phyloP scores from a whole-genome alignment of 2,113 vertebrate species.

The Andinoacara biseriatus region DNA sequence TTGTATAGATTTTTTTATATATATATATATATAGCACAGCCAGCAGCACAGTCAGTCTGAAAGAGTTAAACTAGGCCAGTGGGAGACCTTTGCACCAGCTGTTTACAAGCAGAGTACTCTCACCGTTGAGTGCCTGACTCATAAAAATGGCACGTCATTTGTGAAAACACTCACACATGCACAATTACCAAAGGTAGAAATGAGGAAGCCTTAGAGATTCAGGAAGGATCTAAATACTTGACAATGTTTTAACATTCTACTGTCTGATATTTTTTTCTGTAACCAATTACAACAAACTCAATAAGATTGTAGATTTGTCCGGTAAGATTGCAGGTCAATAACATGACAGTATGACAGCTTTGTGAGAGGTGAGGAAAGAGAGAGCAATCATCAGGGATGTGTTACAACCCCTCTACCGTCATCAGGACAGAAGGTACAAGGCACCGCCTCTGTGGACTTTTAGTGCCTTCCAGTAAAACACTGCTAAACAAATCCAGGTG shows the following conservation, averaged over 20 bases:
- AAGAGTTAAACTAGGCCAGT: conserved; percentile 39
- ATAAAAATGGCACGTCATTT: conserved; percentile 26
- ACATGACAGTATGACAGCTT: not conserved
- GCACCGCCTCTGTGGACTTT: not conserved
- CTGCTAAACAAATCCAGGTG: not conserved
- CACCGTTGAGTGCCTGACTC: not conserved
- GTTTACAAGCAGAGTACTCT: conserved; percentile 39
- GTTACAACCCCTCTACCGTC: not conserved
- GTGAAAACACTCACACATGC: not conserved
- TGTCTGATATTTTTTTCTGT: not conserved
- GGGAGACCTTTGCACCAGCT: conserved; percentile 54
- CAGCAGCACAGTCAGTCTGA: not conserved
- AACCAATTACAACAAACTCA: not conserved
- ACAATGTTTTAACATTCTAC: not conserved
- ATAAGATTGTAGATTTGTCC: not conserved
- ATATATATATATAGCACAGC: too few species aligned
- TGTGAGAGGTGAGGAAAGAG: not conserved
- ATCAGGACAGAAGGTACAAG: not conserved
- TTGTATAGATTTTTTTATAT: too few species aligned
- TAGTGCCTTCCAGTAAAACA: not conserved
- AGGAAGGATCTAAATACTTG: not conserved
- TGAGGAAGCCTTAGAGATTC: not conserved
- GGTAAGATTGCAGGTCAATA: not conserved
- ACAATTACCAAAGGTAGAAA: not conserved
- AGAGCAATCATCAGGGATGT: not conserved